Conservation (phyloP, 2,888 invertebrate genomes). For the Blomia tropicalis region DNA sequence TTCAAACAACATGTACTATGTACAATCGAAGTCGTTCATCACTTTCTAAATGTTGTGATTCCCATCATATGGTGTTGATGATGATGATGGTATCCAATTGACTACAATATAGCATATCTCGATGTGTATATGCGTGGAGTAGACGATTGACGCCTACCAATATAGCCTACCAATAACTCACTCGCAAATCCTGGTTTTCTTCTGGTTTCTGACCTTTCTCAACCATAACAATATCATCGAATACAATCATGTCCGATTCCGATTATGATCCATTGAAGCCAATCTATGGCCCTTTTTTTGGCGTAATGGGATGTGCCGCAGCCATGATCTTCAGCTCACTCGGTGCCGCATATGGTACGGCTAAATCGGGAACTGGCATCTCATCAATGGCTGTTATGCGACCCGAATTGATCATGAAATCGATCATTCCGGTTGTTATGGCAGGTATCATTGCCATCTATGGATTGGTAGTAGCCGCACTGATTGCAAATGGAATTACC, state of each 20-base stretch:
- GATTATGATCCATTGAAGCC: slow-evolving; percentile 40
- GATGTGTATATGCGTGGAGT: neutral
- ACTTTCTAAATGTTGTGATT: neutral
- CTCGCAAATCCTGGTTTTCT: neutral
- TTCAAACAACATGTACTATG: too few relatives aligned
- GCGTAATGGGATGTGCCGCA: slow-evolving; percentile 97
- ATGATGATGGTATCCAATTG: too few relatives aligned
- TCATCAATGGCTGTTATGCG: slow-evolving; percentile 99
- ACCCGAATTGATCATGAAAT: slow-evolving; percentile 99
- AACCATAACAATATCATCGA: neutral
- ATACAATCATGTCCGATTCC: neutral
- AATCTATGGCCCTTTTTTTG: slow-evolving; percentile 96
- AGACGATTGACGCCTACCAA: neutral
- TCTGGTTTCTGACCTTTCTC: neutral
- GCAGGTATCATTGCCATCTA: slow-evolving; percentile 99
- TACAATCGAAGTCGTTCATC: too few relatives aligned
- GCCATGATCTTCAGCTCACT: slow-evolving; percentile 96
- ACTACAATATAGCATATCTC: neutral
- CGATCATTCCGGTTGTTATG: slow-evolving; percentile 99
- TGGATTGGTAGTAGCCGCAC: slow-evolving; percentile 94
- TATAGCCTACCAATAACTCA: neutral
- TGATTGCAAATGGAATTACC: slow-evolving; percentile 74
- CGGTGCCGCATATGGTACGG: slow-evolving; percentile 98
- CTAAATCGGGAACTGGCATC: slow-evolving; percentile 98
- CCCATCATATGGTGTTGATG: too few relatives aligned